Base-by-base conservation (phyloP, 2,797 vertebrate species). In the Adelosebastes latens region DNA sequence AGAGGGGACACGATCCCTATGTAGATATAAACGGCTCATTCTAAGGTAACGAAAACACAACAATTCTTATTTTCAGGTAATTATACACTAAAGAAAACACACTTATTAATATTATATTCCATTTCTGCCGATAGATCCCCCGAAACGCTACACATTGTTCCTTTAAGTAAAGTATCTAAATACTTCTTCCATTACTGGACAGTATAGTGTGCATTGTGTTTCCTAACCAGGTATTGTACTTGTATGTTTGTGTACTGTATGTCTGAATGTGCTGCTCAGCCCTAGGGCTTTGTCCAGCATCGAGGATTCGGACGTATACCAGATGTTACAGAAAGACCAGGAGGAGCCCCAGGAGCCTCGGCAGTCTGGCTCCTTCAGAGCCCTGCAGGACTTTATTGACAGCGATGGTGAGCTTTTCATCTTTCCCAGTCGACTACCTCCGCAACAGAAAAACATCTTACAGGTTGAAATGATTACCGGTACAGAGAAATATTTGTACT, bases 281-380 rank as follows among this genome's bases (percentile, higher is more conserved):
- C 96, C 97, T 66, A 95, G 94, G 77, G 89, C 90, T 14, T 75
- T 95, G 74, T 80, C 80, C 75, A 95, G 73, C 85, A 96, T 96
- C 10, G 94, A 96, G 88, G 95, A 96, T 6, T 99, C 98, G 0
- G 98, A 98, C 0, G 99, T 99, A 76, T 99, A 99, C 94, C 97
- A 93, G 83, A 97, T 99, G 97, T 92, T 99, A 20, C 97, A 97
- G 4, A 91, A 94, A 78, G 95, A 96, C 58, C 80, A 95, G 75
- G 95, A 98, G 36, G 96, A 96, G 56, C 94, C 95, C 11, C 91
- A 94, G 3, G 95, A 96, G 80, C 99, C 99, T 0, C 97, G 98
- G 29, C 99, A 99, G 90, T 99, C 99, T 1, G 97, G 98, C 72
- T 99, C 99, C 72, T 99, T 99, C 90, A 96, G 95, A 89, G 97